Evolutionary conservation across 1,140 invertebrate species (phyloP).

Genomic region (Agraylea sexmaculata): DNA sequence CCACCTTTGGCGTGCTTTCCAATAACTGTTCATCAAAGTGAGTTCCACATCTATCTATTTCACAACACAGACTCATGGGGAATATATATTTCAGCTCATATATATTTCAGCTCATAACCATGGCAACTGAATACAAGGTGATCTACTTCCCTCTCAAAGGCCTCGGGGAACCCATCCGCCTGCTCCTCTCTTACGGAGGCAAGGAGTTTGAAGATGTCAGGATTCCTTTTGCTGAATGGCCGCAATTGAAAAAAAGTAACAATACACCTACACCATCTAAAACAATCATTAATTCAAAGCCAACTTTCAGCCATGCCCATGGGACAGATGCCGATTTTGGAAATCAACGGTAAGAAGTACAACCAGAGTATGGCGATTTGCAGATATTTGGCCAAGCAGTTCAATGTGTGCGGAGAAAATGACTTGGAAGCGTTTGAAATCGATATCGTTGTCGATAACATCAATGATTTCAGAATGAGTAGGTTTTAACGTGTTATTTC

Average conservation of each 20-base stretch:
- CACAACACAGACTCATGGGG: too few relatives aligned
- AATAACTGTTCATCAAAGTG: too few relatives aligned
- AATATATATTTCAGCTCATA: too few relatives aligned
- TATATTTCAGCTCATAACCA: too few relatives aligned
- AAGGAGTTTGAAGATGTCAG: slow-evolving; percentile 47
- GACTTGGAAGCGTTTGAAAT: slow-evolving; percentile 48
- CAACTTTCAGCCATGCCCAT: slow-evolving; percentile 48
- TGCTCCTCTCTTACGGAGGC: slow-evolving; percentile 43
- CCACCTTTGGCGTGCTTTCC: too few relatives aligned
- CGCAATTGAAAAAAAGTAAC: slow-evolving; percentile 30
- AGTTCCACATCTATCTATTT: too few relatives aligned
- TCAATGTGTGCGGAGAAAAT: slow-evolving; percentile 44
- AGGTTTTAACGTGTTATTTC: too few relatives aligned
- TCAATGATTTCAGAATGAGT: slow-evolving; percentile 34
- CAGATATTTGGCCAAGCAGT: slow-evolving; percentile 50
- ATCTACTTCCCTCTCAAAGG: slow-evolving; percentile 49
- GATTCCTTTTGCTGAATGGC: slow-evolving; percentile 32
- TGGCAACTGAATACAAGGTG: slow-evolving; percentile 35
- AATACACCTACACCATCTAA: not conserved
- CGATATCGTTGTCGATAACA: slow-evolving; percentile 43
- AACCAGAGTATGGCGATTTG: slow-evolving; percentile 51
- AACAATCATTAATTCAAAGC: not conserved
- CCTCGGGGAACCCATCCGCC: slow-evolving; percentile 47
- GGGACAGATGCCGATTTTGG: slow-evolving; percentile 55
- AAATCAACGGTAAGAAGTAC: slow-evolving; percentile 48